These are phyloP conservation scores for Akabosia matsudoensis DNA, from an alignment of 1,140 invertebrate species.

Conservation along the genomic window DNA sequence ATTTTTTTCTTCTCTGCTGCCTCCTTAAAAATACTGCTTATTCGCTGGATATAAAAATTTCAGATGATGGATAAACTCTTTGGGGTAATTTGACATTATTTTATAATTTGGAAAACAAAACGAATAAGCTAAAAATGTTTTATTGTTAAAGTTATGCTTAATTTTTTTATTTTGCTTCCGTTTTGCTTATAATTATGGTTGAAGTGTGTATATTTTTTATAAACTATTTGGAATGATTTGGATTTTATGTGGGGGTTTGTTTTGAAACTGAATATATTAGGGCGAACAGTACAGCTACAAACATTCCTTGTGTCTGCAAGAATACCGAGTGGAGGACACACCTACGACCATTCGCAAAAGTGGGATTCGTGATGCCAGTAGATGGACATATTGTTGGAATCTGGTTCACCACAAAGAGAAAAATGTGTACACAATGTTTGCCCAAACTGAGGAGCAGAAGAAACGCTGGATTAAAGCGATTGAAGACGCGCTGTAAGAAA, in stretches of 20 bases:
- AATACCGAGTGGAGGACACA: constrained; percentile 82
- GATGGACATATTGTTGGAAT: constrained; percentile 78
- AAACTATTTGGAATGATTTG: constrained; percentile 29
- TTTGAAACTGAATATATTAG: constrained; percentile 52
- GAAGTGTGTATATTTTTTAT: constrained; percentile 17
- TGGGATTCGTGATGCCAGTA: constrained; percentile 63
- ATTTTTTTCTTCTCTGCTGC: constrained; percentile 2
- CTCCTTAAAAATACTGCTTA: constrained; percentile 21
- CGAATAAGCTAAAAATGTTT: too few species aligned
- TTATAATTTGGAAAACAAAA: too few species aligned
- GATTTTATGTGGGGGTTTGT: constrained; percentile 23
- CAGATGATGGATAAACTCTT: constrained; percentile 57
- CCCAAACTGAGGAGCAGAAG: constrained; percentile 81
- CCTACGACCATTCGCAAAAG: constrained; percentile 57
- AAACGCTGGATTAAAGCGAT: constrained; percentile 89
- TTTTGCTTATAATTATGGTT: constrained; percentile 23
- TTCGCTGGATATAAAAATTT: too few species aligned
- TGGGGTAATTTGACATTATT: constrained; percentile 53
- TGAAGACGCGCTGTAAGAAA: constrained; percentile 69
- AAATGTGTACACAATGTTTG: constrained; percentile 83
- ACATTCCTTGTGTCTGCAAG: constrained; percentile 74
- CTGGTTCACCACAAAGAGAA: constrained; percentile 76
- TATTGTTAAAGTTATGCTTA: not conserved
- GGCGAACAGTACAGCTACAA: constrained; percentile 90
- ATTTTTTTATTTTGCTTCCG: not conserved